phyloP scores from a whole-genome alignment of 2,797 vertebrate genomes.

The Poecilia gillii region DNA sequence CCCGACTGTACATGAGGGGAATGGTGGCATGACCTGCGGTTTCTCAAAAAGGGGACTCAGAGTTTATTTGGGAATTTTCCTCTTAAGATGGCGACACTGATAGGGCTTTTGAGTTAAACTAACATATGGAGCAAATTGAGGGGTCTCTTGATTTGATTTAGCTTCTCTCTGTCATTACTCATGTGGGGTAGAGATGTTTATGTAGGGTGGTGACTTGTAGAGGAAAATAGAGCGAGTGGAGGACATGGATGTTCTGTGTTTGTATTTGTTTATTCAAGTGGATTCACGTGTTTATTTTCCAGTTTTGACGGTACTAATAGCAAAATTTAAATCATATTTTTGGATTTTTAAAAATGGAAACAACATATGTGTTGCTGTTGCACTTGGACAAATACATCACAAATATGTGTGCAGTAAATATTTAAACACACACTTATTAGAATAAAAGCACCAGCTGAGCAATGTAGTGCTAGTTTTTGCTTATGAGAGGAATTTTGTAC shows the following conservation, averaged over 20 bases:
- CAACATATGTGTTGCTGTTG: not conserved
- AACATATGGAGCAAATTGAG: slow-evolving; percentile 79
- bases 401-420: not conserved
- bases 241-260: slow-evolving; percentile 47
- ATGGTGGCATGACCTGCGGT: slow-evolving; percentile 64
- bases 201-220: slow-evolving; percentile 55
- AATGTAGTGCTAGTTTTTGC: not conserved
- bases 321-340: slow-evolving; percentile 4
- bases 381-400: slow-evolving; percentile 8
- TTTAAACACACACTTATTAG: not conserved
- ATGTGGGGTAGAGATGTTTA: slow-evolving; percentile 61
- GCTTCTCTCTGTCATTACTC: slow-evolving; percentile 65
- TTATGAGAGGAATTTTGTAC: not conserved
- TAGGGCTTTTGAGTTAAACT: slow-evolving; percentile 61
- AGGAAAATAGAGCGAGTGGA: slow-evolving; percentile 19
- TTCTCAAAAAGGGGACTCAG: slow-evolving; percentile 60
- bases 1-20: slow-evolving; percentile 49
- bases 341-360: slow-evolving; percentile 4
- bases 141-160: slow-evolving; percentile 66
- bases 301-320: slow-evolving; percentile 33
- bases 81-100: slow-evolving; percentile 72
- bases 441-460: not conserved
- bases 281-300: slow-evolving; percentile 15
- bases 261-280: slow-evolving; percentile 27
- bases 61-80: slow-evolving; percentile 67